Evolutionary conservation across 2,797 vertebrate genomes (phyloP).

Genomic region (Leucoraja ocellata): DNA sequence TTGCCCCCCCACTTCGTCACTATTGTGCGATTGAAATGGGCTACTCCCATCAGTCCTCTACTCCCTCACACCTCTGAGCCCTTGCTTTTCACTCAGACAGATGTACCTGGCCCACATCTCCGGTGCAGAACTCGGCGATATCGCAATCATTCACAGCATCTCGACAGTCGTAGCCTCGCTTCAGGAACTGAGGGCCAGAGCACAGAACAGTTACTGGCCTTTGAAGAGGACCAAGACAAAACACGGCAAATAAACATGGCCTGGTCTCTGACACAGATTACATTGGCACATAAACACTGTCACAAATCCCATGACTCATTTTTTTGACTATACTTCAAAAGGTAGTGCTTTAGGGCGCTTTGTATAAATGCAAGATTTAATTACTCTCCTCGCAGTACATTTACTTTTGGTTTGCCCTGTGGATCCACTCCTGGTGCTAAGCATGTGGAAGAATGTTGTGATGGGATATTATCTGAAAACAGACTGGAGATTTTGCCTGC

Average conservation of each 20-base stretch:
- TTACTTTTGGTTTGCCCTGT: neutral
- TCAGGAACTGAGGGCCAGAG: slow-evolving; percentile 71
- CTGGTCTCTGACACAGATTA: neutral
- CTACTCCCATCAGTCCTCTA: neutral
- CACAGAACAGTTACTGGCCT: slow-evolving; percentile 36
- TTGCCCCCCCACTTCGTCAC: too few relatives aligned
- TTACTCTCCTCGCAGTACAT: neutral
- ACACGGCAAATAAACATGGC: neutral
- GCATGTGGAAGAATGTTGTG: neutral
- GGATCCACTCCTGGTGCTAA: neutral
- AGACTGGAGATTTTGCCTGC: neutral
- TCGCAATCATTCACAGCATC: slow-evolving; percentile 92
- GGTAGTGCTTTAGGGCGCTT: neutral
- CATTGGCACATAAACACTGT: neutral
- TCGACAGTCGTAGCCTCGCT: slow-evolving; percentile 83
- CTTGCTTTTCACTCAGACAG: neutral
- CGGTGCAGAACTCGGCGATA: slow-evolving; percentile 87
- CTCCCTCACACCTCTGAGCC: neutral
- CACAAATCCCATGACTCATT: too few relatives aligned
- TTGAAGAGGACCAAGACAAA: neutral
- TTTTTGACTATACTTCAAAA: neutral
- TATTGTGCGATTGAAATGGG: too few relatives aligned
- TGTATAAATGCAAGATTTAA: neutral
- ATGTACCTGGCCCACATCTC: slow-evolving; percentile 89
- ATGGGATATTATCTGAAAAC: neutral